Evolutionary conservation across 2,888 invertebrate genomes (phyloP), one percentile per base, ranked within the genome.

Genomic region (Orthosia gothica): DNA sequence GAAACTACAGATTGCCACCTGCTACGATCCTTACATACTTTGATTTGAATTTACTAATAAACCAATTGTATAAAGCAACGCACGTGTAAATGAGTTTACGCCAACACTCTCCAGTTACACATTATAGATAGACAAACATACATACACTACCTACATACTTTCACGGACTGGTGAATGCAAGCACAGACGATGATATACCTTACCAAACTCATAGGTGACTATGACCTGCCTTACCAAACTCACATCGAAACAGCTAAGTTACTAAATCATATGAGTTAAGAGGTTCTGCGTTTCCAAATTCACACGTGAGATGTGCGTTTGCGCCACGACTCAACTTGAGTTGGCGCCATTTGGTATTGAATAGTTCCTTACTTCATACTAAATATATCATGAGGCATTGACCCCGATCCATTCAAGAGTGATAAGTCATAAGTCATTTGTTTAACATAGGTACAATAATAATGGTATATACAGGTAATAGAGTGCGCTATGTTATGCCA

Each of bases 201-300:
- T 54, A 54, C 55, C 3, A 54, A 12, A 23, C 15, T 57, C 16
- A 9, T 32, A 32, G 32, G 32, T 32, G 32, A 32, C 32, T 32
- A 69, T 11, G n/a, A 49, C 49, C 40, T 45, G 13, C 16, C 16
- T 55, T 63, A 63, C 7, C 18, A 73, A 72, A 72, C 32, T 40
- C 7, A 40, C 15, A 20, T n/a, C 4, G 0, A 49, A 16, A 26
- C 20, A 15, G 3, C 54, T 40, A 3, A 11, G n/a, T 64, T 64
- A 64, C 64, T n/a, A 64, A 64, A 64, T n/a, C 16, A 70, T 45
- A 45, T 54, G 70, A 15, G 40, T 40, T 5, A 66, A 59, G 50
- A 18, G 55, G 40, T 74, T 68, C 64, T 57, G 59, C 23, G 55
- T 78, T 82, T 66, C 76, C 70, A 82, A 77, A 77, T 55, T 58